These are phyloP conservation scores for Sisor rabdophorus DNA, from an alignment of 2,113 vertebrate genomes.

Conservation along the genomic window DNA sequence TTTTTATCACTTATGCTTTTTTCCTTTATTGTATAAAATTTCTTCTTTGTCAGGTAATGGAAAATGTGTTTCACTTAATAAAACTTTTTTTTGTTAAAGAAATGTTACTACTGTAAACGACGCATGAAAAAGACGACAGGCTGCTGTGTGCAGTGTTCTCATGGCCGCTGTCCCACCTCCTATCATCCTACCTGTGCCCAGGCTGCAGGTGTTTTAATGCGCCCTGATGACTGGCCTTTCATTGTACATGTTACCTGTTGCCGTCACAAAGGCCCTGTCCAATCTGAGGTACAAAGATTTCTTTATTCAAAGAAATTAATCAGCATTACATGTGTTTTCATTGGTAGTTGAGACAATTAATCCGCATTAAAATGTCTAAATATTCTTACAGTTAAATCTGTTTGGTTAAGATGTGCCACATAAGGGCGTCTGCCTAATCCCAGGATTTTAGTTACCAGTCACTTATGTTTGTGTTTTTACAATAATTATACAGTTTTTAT, in stretches of 20 bases:
- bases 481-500: too few species aligned
- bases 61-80: neutral
- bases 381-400: too few species aligned
- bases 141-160: slow-evolving; percentile 95
- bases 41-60: neutral
- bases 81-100: slow-evolving; percentile 63
- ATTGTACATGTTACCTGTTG: slow-evolving; percentile 96
- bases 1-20: too few species aligned
- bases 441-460: too few species aligned
- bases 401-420: too few species aligned
- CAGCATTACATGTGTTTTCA: neutral
- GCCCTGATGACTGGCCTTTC: slow-evolving; percentile 95
- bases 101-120: slow-evolving; percentile 95
- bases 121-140: slow-evolving; percentile 88
- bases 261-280: slow-evolving; percentile 85
- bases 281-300: slow-evolving; percentile 76
- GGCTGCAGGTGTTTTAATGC: slow-evolving; percentile 93
- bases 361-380: too few species aligned
- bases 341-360: too few species aligned
- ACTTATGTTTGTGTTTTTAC: too few species aligned
- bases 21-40: too few species aligned
- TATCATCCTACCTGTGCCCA: slow-evolving; percentile 96
- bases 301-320: neutral
- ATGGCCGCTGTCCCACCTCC: slow-evolving; percentile 92
- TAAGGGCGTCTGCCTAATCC: too few species aligned